Conservation (phyloP, 2,888 invertebrate genomes). For the Psococerastis gibbosa region DNA sequence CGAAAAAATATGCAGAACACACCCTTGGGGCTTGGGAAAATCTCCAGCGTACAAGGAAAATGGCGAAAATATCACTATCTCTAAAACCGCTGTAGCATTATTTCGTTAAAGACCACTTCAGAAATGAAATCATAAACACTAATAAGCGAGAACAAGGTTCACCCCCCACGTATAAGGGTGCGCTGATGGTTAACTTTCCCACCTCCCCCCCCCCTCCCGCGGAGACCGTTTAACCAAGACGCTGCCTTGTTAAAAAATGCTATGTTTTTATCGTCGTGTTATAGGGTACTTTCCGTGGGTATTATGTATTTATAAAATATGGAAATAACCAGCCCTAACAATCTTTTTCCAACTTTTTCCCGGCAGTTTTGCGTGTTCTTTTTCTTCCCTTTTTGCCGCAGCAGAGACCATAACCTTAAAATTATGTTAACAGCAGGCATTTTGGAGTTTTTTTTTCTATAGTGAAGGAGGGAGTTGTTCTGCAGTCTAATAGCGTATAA, state of each 20-base stretch:
- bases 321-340: background rate
- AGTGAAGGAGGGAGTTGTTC: no score
- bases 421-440: background rate
- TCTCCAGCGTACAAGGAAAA: no score
- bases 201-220: no score
- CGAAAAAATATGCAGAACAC: no score
- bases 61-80: no score
- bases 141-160: constrained; percentile 5
- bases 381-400: background rate
- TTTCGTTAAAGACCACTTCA: background rate
- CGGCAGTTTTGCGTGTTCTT: background rate
- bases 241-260: constrained; percentile 9
- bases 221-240: no score
- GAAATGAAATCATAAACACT: constrained; percentile 11
- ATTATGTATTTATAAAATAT: constrained; percentile 10
- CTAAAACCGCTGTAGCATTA: background rate
- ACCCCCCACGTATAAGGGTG: background rate
- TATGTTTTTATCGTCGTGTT: constrained; percentile 6
- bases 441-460: background rate
- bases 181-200: no score
- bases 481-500: no score
- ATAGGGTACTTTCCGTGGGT: constrained; percentile 1
- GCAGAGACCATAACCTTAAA: background rate
- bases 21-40: no score
- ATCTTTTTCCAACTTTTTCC: background rate